Evolutionary conservation across 2,888 invertebrate species (phyloP), one percentile per base, ranked within the genome.

Genomic region (Ceratothoa steindachneri): DNA sequence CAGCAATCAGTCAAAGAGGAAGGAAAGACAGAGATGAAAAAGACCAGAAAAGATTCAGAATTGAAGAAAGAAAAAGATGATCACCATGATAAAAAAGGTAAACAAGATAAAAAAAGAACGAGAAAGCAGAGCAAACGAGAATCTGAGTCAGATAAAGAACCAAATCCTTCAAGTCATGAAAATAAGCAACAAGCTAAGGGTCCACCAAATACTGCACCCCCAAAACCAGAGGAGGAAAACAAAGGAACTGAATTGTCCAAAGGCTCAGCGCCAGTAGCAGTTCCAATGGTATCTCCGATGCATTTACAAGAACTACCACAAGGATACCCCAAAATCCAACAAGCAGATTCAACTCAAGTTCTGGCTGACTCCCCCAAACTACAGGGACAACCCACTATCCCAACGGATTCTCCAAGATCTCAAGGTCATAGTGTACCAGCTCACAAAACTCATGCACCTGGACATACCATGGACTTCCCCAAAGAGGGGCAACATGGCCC

Each of bases 1-100:
- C 22, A 30, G 67, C 41, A 41, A 31, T 19, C 31, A 67, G 29
- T 67, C 67, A 30, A 41, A 67, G 19, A 41, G 41, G 41, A 41
- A 41, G 41, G 7, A 41, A 41, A 41, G 15, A 5, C 15, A 41
- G 41, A 41, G 41, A 9, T 15, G 5, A 41, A 41, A 41, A 41
- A 41, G 15, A 9, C 41, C 5, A 5, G 41, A 5, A 41, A 41
- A 15, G 41, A 41, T 15, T 41, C 41, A 9, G 41, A 15, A 15
- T 41, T 15, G 15, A 41, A 41, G 41, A 41, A 41, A 41, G 41
- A 41, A 41, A 41, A 41, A 41, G 41, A 41, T 41, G 41, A 41
- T 9, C 7, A 41, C 5, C 5, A 9, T 41, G 7, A 41, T 41
- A 41, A 41, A 15, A 41, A 15, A 15, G 41, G 41, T 9, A 41